Base-by-base conservation (phyloP, 1,140 invertebrate species). In the Neelides sp. region DNA sequence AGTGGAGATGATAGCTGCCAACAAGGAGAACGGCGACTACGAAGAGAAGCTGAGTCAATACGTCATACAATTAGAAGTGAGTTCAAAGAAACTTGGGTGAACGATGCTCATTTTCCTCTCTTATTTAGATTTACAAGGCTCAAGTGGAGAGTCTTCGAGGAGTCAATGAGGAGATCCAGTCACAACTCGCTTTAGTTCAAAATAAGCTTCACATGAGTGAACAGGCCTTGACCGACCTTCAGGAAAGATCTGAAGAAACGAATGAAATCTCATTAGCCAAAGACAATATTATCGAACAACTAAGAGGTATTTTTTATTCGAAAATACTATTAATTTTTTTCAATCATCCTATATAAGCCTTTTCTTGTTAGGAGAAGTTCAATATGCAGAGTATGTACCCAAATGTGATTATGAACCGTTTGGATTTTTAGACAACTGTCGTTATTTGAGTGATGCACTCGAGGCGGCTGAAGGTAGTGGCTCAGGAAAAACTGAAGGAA, bases 261-360 rank as follows among this genome's bases (percentile, higher is more conserved):
- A 47, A 34, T 13, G 24, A 52, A 23, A 19, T 26, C 17, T 17
- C 35, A 24, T 30, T 35, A 13, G 23, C 27, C 34, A 45, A 46
- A 45, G 50, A 43, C 12, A 27, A 40, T 27, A 34, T 36, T 20
- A 47, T 52, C 26, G 36, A 47, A 22, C 32, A 52, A 26, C 17
- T 52, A 7, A 52, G 48, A 47, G 44, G 50, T 52, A 46, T 1
- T 30, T n/a, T n/a, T n/a, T n/a, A n/a, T n/a, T n/a, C n/a, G n/a
- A n/a, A n/a, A n/a, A n/a, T n/a, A n/a, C n/a, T 32, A 23, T 10
- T 32, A 8, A 32, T 8, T 32, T 8, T n/a, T 32, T 32, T 32
- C 28, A 7, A 32, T 32, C n/a, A 8, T 8, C n/a, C 7, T 32
- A 32, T n/a, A n/a, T n/a, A n/a, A n/a, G n/a, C n/a, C n/a, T n/a